A percentile compares a stretch with the other conserved stretches of the same genome.
These are phyloP conservation scores for Festucalex cinctus DNA, from an alignment of 2,113 vertebrate species.

Conservation along the genomic window DNA sequence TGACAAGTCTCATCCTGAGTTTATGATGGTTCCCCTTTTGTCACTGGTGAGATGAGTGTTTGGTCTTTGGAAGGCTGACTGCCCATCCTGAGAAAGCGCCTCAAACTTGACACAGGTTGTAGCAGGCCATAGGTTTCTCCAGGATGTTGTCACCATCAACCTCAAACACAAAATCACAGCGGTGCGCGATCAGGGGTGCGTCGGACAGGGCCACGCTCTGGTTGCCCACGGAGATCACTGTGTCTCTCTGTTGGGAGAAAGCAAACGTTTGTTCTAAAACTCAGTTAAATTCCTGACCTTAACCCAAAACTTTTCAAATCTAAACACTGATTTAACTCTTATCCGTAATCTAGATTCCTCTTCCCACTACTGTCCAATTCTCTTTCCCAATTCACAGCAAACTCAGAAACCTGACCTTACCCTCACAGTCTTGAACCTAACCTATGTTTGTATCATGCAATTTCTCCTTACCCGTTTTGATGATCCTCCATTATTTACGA, in stretches of 20 bases:
- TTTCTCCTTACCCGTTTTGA: constrained; percentile 48
- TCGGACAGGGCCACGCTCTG: constrained; percentile 64
- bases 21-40: constrained; percentile 8
- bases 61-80: background rate
- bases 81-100: background rate
- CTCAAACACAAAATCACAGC: constrained; percentile 72
- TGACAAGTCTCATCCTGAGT: background rate
- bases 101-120: constrained; percentile 79
- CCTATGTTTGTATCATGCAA: background rate
- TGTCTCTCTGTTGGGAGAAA: constrained; percentile 52
- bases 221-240: constrained; percentile 68
- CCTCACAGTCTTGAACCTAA: too few species aligned
- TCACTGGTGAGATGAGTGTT: background rate
- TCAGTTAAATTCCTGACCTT: background rate
- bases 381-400: too few species aligned
- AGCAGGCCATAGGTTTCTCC: constrained; percentile 63
- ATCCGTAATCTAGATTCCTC: too few species aligned
- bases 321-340: too few species aligned
- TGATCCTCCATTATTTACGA: constrained; percentile 11
- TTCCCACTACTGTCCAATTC: too few species aligned
- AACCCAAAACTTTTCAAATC: too few species aligned
- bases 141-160: constrained; percentile 71
- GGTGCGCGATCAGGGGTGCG: constrained; percentile 57
- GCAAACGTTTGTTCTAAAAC: background rate
- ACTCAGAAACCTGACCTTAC: too few species aligned